phyloP scores from a whole-genome alignment of 2,797 vertebrate species.

The Todus mexicanus region DNA sequence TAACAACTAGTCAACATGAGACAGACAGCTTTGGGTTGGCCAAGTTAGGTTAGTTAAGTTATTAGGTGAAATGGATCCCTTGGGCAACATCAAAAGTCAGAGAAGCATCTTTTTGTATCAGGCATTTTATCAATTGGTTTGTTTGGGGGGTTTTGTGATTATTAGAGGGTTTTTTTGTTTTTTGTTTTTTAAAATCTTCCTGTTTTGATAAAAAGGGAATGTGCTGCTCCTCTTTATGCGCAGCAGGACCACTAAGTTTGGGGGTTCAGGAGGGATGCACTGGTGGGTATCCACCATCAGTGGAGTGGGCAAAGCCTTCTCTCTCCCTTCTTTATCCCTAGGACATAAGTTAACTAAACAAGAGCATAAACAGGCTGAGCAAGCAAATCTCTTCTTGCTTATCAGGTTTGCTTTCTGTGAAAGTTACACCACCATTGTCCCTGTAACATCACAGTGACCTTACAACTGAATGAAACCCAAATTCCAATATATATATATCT shows the following conservation, averaged over 20 bases:
- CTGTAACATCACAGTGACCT: neutral
- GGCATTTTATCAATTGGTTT: neutral
- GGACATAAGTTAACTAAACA: neutral
- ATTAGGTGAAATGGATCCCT: neutral
- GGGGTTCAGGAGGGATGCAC: neutral
- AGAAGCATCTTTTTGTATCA: neutral
- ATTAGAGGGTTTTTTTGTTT: neutral
- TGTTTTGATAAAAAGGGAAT: neutral
- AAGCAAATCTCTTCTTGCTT: neutral
- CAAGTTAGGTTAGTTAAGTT: neutral
- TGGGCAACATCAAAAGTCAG: neutral
- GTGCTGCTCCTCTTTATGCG: neutral
- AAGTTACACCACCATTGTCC: neutral
- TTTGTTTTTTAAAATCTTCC: neutral
- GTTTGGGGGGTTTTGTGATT: rapidly evolving
- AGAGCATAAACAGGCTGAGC: neutral
- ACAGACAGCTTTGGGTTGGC: neutral
- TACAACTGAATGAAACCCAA: neutral
- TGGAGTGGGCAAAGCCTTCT: neutral
- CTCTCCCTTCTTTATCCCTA: neutral
- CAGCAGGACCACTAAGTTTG: neutral
- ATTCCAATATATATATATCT: neutral
- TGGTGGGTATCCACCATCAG: neutral
- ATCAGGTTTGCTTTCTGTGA: neutral
- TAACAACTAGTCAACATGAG: rapidly evolving